phyloP scores from a whole-genome alignment of 64 coral and sea anemone genomes.

The Pocillopora damicornis region DNA sequence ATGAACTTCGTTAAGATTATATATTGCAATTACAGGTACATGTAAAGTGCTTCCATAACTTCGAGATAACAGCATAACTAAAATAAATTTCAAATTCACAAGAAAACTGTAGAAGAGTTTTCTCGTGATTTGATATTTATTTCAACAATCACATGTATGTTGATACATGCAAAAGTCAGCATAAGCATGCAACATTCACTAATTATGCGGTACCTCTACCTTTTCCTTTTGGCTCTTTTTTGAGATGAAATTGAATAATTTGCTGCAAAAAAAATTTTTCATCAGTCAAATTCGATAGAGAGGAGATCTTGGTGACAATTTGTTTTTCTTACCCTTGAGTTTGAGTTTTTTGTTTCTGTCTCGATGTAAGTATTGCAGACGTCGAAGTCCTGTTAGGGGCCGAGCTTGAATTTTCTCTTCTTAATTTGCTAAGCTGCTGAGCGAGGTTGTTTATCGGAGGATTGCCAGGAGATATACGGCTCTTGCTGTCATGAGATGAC shows the following conservation, averaged over 20 bases:
- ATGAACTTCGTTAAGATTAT: no score
- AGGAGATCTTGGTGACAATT: background rate
- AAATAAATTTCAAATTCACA: no score
- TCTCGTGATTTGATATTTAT: no score
- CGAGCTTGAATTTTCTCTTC: conserved; percentile 18
- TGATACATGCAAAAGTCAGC: no score
- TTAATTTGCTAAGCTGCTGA: conserved; percentile 31
- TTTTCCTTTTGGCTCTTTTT: conserved; percentile 4
- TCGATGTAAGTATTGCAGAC: background rate
- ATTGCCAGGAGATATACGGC: background rate
- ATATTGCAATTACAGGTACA: no score
- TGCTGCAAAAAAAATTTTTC: background rate
- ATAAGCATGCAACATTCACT: no score
- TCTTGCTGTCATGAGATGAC: conserved; percentile 8
- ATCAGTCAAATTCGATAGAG: background rate
- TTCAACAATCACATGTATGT: no score
- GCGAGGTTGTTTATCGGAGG: conserved; percentile 23
- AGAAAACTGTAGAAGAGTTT: no score
- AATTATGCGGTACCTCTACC: background rate
- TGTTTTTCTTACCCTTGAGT: background rate
- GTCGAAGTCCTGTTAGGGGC: background rate
- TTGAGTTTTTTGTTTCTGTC: conserved; percentile 14
- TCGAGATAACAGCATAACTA: no score
- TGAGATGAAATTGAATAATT: conserved; percentile 40
- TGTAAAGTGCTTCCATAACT: no score